phyloP scores from a whole-genome alignment of 2,113 vertebrate species.

The Illadopsis cleaveri region DNA sequence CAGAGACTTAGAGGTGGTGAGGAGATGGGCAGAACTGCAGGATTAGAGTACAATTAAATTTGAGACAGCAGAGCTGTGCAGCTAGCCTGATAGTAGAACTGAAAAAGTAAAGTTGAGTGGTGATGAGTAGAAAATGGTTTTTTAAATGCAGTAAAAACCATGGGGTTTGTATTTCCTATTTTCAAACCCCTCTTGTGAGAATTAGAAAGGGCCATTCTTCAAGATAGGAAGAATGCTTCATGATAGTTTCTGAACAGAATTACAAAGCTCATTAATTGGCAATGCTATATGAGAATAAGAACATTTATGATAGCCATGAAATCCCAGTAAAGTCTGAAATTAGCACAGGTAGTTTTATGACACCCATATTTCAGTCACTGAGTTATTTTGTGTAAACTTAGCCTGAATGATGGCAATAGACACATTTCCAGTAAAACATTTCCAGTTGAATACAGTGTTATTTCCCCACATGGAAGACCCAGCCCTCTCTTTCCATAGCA shows the following conservation, averaged over 20 bases:
- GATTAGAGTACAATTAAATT: neutral
- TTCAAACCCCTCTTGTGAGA: neutral
- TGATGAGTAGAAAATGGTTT: neutral
- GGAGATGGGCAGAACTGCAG: neutral
- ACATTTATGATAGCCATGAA: neutral
- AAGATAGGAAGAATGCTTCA: neutral
- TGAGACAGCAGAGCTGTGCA: neutral
- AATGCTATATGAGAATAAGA: neutral
- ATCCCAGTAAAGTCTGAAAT: conserved; percentile 26
- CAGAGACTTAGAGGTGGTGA: neutral
- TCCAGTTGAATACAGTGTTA: conserved; percentile 22
- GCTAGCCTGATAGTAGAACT: neutral
- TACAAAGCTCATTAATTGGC: neutral
- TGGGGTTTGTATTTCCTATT: neutral
- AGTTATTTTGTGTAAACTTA: conserved; percentile 11
- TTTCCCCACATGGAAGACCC: conserved; percentile 42
- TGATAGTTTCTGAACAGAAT: neutral
- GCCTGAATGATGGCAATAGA: neutral
- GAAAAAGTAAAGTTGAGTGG: neutral
- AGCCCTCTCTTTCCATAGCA: conserved; percentile 65
- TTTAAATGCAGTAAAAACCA: neutral
- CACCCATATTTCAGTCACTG: neutral
- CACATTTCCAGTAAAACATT: conserved; percentile 54
- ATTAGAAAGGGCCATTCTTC: neutral
- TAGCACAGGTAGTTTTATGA: conserved; percentile 1